Percentiles rank a stretch among this genome's conserved stretches.
These are phyloP conservation scores for Drosophila sordidula DNA, from an alignment of 2,888 invertebrate genomes.

Conservation along the genomic window DNA sequence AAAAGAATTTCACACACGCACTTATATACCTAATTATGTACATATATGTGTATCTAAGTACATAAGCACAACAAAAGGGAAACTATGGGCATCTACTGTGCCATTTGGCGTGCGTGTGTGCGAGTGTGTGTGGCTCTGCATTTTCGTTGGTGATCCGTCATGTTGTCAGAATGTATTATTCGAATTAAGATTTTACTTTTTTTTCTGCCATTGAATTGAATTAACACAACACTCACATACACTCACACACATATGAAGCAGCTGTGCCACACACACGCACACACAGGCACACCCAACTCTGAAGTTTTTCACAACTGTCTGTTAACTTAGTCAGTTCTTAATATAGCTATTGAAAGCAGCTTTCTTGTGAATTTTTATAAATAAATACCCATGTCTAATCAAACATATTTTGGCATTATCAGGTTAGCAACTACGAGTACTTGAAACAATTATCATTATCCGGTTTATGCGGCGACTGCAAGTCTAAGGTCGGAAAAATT, in stretches of 20 bases:
- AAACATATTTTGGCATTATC: slow-evolving; percentile 35
- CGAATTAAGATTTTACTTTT: slow-evolving; percentile 85
- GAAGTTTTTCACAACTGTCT: slow-evolving; percentile 16
- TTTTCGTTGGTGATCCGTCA: slow-evolving; percentile 85
- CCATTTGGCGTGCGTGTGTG: slow-evolving; percentile 29
- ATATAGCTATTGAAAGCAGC: slow-evolving; percentile 32
- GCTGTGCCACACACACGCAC: slow-evolving; percentile 38
- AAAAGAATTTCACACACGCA: slow-evolving; percentile 27
- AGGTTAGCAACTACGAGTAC: slow-evolving; percentile 18
- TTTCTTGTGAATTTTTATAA: slow-evolving; percentile 25
- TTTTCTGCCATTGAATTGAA: slow-evolving; percentile 76
- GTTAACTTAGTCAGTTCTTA: slow-evolving; percentile 38
- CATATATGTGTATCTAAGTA: slow-evolving; percentile 29
- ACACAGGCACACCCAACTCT: not conserved
- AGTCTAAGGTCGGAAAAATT: slow-evolving; percentile 7
- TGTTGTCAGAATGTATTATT: slow-evolving; percentile 86
- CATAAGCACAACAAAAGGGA: slow-evolving; percentile 53
- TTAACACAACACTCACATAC: slow-evolving; percentile 61
- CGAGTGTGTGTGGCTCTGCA: slow-evolving; percentile 66
- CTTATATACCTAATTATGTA: slow-evolving; percentile 23
- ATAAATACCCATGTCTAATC: slow-evolving; percentile 37
- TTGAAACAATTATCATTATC: slow-evolving; percentile 26
- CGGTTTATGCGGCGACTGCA: slow-evolving; percentile 17
- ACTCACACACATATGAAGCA: slow-evolving; percentile 20
- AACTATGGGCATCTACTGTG: slow-evolving; percentile 64